Evolutionary conservation across 1,140 invertebrate genomes (phyloP).

Genomic region (Ostrea denselamellosa): DNA sequence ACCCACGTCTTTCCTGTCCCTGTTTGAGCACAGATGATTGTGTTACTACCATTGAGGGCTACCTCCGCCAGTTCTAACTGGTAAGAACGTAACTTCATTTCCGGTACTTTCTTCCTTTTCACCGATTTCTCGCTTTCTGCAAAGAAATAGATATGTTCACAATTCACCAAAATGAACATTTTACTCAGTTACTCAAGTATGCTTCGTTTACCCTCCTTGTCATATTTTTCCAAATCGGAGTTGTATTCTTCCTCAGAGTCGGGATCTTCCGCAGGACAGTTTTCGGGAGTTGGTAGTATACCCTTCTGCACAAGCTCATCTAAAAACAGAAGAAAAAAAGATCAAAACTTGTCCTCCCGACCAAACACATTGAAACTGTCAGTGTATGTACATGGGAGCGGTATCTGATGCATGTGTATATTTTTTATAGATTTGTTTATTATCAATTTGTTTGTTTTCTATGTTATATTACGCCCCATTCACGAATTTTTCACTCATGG

Average conservation of each 20-base stretch:
- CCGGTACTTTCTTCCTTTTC: slow-evolving; percentile 37
- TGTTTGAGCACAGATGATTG: slow-evolving; percentile 65
- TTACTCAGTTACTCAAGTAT: not conserved
- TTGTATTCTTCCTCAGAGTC: slow-evolving; percentile 18
- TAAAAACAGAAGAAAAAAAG: not conserved
- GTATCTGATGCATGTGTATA: too few species aligned
- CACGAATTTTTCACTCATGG: too few species aligned
- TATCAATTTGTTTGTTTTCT: too few species aligned
- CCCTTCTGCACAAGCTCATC: slow-evolving; percentile 14
- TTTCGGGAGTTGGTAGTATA: not conserved
- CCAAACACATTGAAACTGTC: too few species aligned
- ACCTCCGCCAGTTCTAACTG: slow-evolving; percentile 57
- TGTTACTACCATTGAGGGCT: slow-evolving; percentile 56
- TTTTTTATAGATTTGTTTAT: too few species aligned
- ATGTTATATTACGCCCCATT: too few species aligned
- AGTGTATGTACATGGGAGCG: too few species aligned
- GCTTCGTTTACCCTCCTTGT: not conserved
- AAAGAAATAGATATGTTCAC: not conserved
- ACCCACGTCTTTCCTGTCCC: slow-evolving; percentile 70
- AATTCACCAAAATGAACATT: not conserved
- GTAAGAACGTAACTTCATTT: slow-evolving; percentile 40
- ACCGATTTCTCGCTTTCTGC: not conserved
- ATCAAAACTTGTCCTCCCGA: too few species aligned
- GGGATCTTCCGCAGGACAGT: not conserved
- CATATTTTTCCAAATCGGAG: not conserved